Evolutionary conservation across 2,888 invertebrate genomes (phyloP).

Genomic region (Sminthurides aquaticus): DNA sequence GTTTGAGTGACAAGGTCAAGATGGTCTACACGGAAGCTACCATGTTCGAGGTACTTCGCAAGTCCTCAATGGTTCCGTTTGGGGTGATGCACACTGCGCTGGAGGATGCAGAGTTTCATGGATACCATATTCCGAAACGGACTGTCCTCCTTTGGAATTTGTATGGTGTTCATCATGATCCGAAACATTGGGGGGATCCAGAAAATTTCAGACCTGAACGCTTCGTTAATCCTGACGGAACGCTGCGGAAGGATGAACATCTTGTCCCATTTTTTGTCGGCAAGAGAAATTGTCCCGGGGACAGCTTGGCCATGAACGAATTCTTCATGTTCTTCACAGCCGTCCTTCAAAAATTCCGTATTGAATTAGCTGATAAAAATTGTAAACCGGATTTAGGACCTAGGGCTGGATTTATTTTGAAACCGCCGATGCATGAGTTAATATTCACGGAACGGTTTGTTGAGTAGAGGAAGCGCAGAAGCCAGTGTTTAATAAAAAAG

Average conservation of each 20-base stretch:
- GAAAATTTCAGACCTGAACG: conserved; percentile 18
- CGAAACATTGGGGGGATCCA: conserved; percentile 32
- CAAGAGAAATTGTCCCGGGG: conserved; percentile 40
- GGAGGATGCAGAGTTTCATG: conserved; percentile 26
- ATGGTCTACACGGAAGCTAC: conserved; percentile 36
- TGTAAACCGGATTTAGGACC: conserved; percentile 35
- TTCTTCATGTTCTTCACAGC: conserved; percentile 41
- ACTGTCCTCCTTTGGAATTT: conserved; percentile 38
- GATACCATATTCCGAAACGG: conserved; percentile 34
- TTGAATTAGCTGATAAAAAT: conserved; percentile 34
- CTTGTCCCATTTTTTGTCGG: conserved; percentile 40
- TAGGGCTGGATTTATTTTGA: conserved; percentile 36
- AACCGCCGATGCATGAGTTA: conserved; percentile 36
- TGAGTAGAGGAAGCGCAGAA: neutral
- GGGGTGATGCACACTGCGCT: conserved; percentile 41
- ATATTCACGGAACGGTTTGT: conserved; percentile 16
- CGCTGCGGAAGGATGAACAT: conserved; percentile 40
- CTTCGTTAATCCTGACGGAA: conserved; percentile 28
- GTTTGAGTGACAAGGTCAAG: conserved; percentile 6
- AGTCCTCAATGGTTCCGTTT: conserved; percentile 36
- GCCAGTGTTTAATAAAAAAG: too few relatives aligned
- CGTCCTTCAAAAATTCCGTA: conserved; percentile 35
- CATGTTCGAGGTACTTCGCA: conserved; percentile 36
- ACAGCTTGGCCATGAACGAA: conserved; percentile 38
- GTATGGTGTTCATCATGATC: conserved; percentile 36